Evolutionary conservation across 2,797 vertebrate genomes (phyloP).

Genomic region (Sorex maritimensis): DNA sequence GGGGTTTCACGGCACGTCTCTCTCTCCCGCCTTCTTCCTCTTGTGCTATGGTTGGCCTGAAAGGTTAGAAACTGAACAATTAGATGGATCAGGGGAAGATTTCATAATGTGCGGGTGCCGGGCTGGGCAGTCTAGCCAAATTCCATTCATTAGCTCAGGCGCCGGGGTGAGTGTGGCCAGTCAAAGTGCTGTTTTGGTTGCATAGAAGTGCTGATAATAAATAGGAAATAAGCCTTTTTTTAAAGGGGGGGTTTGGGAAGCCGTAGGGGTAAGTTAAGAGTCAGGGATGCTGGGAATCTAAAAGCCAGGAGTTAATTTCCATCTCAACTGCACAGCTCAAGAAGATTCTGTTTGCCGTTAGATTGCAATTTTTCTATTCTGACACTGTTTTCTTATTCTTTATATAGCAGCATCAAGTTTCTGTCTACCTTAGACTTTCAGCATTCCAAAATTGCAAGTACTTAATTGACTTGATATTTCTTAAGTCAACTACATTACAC

Average conservation of each 20-base stretch:
- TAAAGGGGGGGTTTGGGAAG: constrained; percentile 50
- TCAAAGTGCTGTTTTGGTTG: constrained; percentile 83
- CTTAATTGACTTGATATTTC: background rate
- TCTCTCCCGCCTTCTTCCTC: constrained; percentile 62
- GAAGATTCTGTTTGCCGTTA: background rate
- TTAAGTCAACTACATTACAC: background rate
- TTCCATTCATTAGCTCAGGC: constrained; percentile 86
- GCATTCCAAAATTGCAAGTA: constrained; percentile 21
- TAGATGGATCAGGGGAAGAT: constrained; percentile 77
- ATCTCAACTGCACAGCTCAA: constrained; percentile 45
- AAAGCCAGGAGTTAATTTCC: constrained; percentile 49
- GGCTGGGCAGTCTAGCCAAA: constrained; percentile 84
- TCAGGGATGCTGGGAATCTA: constrained; percentile 42
- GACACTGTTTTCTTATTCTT: constrained; percentile 41
- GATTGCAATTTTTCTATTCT: constrained; percentile 20
- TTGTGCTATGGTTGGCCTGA: constrained; percentile 73
- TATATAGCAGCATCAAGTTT: constrained; percentile 3
- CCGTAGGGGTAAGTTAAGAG: constrained; percentile 62
- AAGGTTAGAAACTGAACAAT: constrained; percentile 79
- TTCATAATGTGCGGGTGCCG: constrained; percentile 81
- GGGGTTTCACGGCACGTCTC: constrained; percentile 59
- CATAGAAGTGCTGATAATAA: constrained; percentile 78
- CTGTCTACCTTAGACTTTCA: constrained; percentile 9
- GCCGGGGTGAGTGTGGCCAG: constrained; percentile 80
- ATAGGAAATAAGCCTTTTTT: constrained; percentile 71